Evolutionary conservation across 2,888 invertebrate species (phyloP).

Genomic region (Nezara viridula): DNA sequence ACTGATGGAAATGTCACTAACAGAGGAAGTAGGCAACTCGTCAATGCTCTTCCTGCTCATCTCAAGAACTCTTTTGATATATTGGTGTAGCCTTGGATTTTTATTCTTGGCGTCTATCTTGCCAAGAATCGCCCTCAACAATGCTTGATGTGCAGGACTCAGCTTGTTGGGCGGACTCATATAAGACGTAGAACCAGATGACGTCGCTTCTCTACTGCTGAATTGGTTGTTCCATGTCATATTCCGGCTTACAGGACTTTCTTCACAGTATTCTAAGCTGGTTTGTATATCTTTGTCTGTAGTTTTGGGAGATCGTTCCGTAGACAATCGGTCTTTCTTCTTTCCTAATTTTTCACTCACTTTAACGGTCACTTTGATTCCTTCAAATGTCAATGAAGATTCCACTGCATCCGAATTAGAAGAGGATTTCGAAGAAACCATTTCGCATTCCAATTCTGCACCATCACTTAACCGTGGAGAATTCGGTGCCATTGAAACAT

Average conservation of each 20-base stretch:
- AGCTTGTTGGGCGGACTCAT: slow-evolving; percentile 62
- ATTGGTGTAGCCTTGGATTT: slow-evolving; percentile 68
- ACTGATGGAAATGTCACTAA: slow-evolving; percentile 61
- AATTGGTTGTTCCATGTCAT: slow-evolving; percentile 10
- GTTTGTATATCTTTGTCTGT: slow-evolving; percentile 49
- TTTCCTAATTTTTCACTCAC: slow-evolving; percentile 52
- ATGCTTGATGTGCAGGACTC: slow-evolving; percentile 62
- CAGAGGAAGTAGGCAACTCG: slow-evolving; percentile 69
- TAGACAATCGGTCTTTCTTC: slow-evolving; percentile 10
- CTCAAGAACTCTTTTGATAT: slow-evolving; percentile 71
- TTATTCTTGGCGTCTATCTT: slow-evolving; percentile 62
- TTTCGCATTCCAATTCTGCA: background rate
- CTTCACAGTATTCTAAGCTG: background rate
- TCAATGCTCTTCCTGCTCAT: slow-evolving; percentile 72
- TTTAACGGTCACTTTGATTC: slow-evolving; percentile 59
- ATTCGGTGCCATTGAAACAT: background rate
- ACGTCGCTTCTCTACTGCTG: background rate
- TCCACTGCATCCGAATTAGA: slow-evolving; percentile 36
- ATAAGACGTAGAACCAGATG: slow-evolving; percentile 62
- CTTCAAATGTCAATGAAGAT: slow-evolving; percentile 57
- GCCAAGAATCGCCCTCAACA: slow-evolving; percentile 58
- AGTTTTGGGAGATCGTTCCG: background rate
- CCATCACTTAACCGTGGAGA: background rate
- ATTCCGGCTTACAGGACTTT: background rate
- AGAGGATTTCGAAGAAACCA: background rate